phyloP scores from a whole-genome alignment of 1,140 invertebrate genomes.

The Ooceraea biroi region DNA sequence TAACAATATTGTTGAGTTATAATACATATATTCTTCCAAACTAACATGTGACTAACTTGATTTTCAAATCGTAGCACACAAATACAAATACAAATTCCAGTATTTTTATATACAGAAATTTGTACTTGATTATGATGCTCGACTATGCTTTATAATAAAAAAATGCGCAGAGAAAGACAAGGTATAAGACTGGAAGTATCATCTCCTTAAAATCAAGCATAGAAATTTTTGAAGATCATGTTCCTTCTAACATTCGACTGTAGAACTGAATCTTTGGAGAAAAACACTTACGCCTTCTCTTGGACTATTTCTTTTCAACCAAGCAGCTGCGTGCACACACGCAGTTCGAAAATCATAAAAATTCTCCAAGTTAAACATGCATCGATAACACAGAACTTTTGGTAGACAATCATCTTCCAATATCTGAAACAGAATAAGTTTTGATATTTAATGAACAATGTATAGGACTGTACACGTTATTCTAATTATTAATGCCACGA shows the following conservation, averaged over 20 bases:
- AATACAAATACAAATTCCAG: no score
- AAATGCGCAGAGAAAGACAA: no score
- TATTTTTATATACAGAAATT: no score
- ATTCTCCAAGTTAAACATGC: conserved; percentile 87
- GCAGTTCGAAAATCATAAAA: conserved; percentile 87
- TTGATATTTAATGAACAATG: background rate
- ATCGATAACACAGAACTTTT: conserved; percentile 86
- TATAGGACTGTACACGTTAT: background rate
- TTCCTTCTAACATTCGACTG: background rate
- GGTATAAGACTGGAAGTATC: no score
- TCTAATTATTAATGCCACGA: background rate
- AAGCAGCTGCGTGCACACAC: conserved; percentile 85
- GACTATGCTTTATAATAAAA: no score
- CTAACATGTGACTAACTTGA: no score
- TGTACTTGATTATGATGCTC: no score
- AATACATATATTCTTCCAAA: no score
- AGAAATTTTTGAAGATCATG: background rate
- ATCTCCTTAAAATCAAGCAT: background rate
- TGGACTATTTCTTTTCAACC: conserved; percentile 82
- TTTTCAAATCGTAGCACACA: no score
- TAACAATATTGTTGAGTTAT: no score
- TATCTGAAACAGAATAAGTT: conserved; percentile 80
- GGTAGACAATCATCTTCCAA: conserved; percentile 85
- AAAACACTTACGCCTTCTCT: conserved; percentile 77
- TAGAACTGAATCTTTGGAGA: background rate